Base-by-base conservation (phyloP, 2,888 invertebrate species). In the Oscheius myriophilus region DNA sequence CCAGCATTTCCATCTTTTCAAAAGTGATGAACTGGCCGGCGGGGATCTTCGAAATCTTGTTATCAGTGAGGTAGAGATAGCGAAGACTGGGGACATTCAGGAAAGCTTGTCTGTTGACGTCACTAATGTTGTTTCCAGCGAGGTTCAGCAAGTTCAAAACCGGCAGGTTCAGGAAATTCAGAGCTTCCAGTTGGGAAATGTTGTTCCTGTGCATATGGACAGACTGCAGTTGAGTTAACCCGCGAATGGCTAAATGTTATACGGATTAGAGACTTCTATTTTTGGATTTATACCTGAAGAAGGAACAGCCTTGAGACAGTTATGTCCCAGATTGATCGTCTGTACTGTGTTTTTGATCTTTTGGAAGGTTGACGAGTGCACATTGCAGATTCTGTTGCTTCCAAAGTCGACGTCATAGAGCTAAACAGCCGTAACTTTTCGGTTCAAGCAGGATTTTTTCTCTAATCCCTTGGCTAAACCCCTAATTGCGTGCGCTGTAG, bases 81-180 rank as follows among this genome's bases (percentile, higher is more conserved):
- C 85, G 77, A n/a, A 86, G 76, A 59, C 75, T 81, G 25, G 86
- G 86, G 25, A 86, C 86, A 68, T 86, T 86, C 23, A 87, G 71
- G 61, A 86, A 85, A 7, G 85, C 84, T 72, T 86, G 82, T 39
- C 78, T 72, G 46, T 78, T 78, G 14, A 78, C 55, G 2, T 75
- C 78, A 2, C 68, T 55, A 68, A 85, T 86, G 18, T 70, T 72
- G 67, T 85, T 85, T 33, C 61, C 64, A 0, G 85, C 85, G 68
- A 85, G 70, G 63, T 86, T 87, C 14, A 86, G 77, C 9, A 86
- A 71, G 39, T 82, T 83, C 39, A 86, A 71, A 18, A 81, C 78
- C 4, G 86, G 86, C 16, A 86, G 76, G 67, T 86, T 86, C 78
- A 86, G 78, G 62, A 86, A 85, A 42, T 81, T 79, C 14, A 86